Evolutionary conservation across 2,888 invertebrate genomes (phyloP), one percentile per base, ranked within the genome.

Genomic region (Thereva unica): DNA sequence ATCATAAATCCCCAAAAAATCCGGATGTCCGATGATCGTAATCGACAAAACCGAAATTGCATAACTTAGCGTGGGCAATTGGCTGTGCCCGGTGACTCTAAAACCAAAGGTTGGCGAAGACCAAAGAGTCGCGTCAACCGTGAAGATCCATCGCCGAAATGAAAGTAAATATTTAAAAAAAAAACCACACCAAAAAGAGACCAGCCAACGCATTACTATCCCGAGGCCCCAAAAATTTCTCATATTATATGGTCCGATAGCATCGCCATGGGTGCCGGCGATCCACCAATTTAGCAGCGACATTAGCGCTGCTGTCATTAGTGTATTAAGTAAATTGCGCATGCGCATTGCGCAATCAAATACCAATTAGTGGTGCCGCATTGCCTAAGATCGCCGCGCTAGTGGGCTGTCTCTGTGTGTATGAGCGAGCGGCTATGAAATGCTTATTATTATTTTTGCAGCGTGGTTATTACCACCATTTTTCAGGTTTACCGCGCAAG

Each of bases 1-100:
- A 50, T 61, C 50, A 50, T 41, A 50, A 61, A 61, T 50, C 23
- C 50, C 23, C 5, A 61, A 61, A 61, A 34, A 8, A 42, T 56
- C 55, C 41, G 55, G 42, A 41, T n/a, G 37, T 50, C 61, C 10
- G 41, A 50, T 61, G 49, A 50, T 8, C 61, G 50, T 50, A 61
- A 50, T 37, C 61, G 34, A 41, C 12, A 55, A 41, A 38, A 12
- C 23, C 10, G 9, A 23, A n/a, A 23, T 61, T 61, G 49, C 61
- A 50, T 41, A 61, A 61, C n/a, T 53, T 53, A 38, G 10, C 42
- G 10, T 56, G 44, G 35, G 57, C 57, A 47, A 23, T 38, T 55
- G 55, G 23, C 23, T 23, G 23, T 23, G 23, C 23, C 1, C 23
- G 23, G 2, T 23, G 23, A 23, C 23, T 23, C 23, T 2, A 23